A percentile compares a stretch with the other conserved stretches of the same genome.
These are phyloP conservation scores for Ciconia boyciana DNA, from an alignment of 2,113 vertebrate genomes.

Conservation along the genomic window DNA sequence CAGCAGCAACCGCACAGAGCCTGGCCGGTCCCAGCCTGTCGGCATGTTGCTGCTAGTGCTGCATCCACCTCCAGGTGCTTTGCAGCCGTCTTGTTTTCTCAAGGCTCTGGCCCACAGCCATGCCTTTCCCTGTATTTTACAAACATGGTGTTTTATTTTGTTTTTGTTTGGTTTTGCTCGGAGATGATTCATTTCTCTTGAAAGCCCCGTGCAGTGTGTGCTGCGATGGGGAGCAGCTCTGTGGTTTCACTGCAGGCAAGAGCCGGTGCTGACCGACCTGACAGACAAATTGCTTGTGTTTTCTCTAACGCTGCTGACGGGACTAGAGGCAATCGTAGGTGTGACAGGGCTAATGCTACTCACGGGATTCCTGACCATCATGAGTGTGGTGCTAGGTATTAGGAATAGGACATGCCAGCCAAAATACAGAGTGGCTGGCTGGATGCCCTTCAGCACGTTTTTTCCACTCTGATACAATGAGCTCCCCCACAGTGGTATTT, in stretches of 20 bases:
- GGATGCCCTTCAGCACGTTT: neutral
- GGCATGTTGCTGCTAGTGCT: accelerated
- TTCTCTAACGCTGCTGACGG: neutral
- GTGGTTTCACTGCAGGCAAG: accelerated
- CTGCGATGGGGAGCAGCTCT: neutral
- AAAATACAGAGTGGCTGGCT: neutral
- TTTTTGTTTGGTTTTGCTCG: neutral
- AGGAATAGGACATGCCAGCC: neutral
- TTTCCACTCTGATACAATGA: neutral
- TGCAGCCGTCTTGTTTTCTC: neutral
- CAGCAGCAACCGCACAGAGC: neutral
- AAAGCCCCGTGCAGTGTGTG: neutral
- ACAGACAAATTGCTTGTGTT: neutral
- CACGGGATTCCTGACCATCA: neutral
- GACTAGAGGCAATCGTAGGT: neutral
- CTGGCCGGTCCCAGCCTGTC: accelerated
- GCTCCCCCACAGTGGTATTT: neutral
- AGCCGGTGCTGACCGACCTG: neutral
- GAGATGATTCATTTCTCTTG: constrained; percentile 7
- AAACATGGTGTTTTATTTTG: neutral
- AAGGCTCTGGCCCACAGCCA: neutral
- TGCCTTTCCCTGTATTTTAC: neutral
- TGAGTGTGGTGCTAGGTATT: neutral
- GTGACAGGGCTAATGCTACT: neutral
- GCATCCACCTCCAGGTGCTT: neutral